Evolutionary conservation across 2,888 invertebrate genomes (phyloP).

Genomic region (Parelbella ahira): DNA sequence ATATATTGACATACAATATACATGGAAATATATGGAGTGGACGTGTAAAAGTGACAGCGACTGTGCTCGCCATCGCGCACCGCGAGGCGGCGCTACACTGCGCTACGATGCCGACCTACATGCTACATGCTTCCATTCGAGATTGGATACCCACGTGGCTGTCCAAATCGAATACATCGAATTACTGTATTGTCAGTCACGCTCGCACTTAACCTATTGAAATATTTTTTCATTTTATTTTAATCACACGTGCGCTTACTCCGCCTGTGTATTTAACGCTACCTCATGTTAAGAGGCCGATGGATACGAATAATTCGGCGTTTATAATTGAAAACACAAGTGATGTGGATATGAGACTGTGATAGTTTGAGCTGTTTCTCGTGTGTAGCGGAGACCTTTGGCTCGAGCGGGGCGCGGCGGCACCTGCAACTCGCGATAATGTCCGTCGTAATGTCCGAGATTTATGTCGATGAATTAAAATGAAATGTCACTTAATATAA

Average conservation of each 20-base stretch:
- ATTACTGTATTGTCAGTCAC: too few species aligned
- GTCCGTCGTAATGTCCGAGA: slow-evolving; percentile 59
- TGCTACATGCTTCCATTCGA: slow-evolving; percentile 16
- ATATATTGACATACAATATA: slow-evolving; percentile 66
- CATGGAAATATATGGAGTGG: slow-evolving; percentile 63
- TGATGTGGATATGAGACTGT: too few species aligned
- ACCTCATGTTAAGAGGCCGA: too few species aligned
- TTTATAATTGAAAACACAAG: too few species aligned
- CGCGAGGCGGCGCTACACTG: slow-evolving; percentile 26
- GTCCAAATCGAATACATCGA: background rate
- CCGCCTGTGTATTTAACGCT: too few species aligned
- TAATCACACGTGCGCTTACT: too few species aligned
- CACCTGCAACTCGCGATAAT: slow-evolving; percentile 56
- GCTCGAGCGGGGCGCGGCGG: slow-evolving; percentile 40
- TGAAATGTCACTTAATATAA: slow-evolving; percentile 76
- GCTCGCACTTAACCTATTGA: background rate
- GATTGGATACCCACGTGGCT: slow-evolving; percentile 17
- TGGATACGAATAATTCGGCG: too few species aligned
- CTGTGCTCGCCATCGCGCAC: slow-evolving; percentile 39
- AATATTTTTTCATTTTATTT: too few species aligned
- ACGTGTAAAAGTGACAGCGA: slow-evolving; percentile 56
- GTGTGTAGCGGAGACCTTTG: slow-evolving; percentile 58
- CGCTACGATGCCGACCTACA: slow-evolving; percentile 22
- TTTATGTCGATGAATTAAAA: slow-evolving; percentile 68
- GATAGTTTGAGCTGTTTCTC: too few species aligned